Evolutionary conservation across 2,888 invertebrate species (phyloP), one percentile per base, ranked within the genome.

Genomic region (Hoplodrina blanda): DNA sequence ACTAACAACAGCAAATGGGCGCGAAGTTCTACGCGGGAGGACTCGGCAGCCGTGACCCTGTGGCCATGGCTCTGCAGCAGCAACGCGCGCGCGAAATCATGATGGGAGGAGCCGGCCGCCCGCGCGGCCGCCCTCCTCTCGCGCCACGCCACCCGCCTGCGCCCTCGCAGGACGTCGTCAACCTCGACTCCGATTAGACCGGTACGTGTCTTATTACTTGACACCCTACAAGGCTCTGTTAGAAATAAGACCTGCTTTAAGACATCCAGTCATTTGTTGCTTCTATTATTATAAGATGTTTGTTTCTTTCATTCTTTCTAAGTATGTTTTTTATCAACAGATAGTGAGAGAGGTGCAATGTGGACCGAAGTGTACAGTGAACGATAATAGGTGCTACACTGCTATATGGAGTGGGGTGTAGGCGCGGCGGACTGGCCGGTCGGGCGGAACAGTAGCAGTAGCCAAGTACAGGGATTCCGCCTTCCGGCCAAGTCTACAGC

Each of bases 1-100:
- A 63, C 50, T 76, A 33, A 62, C 56, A 53, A 10, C 84, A 89
- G 84, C 88, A 90, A 86, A 93, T 94, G 93, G 94, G 94, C 44
- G 94, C 96, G 69, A 96, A 96, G 91, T 92, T 91, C 89, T 96
- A 96, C 91, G 94, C 96, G 71, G 96, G 96, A 72, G 96, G 96
- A 0, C 92, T 96, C 33, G 96, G 96, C 89, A 95, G 95, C 86
- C 95, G 96, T 82, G 96, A 96, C 88, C 95, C 96, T 4, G 91
- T 95, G 73, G 95, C 95, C 80, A 96, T 96, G 95, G 95, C 95
- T 76, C 87, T 96, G 63, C 95, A 96, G 87, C 95, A 96, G 88
- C 95, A 94, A 79, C 91, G 93, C 2, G 95, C 96, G 81, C 88
- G 95, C 1, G 94, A 95, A 91, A 93, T 95, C 85, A 92, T 95